Evolutionary conservation across 2,797 vertebrate species (phyloP).

Genomic region (Crax fasciolata): DNA sequence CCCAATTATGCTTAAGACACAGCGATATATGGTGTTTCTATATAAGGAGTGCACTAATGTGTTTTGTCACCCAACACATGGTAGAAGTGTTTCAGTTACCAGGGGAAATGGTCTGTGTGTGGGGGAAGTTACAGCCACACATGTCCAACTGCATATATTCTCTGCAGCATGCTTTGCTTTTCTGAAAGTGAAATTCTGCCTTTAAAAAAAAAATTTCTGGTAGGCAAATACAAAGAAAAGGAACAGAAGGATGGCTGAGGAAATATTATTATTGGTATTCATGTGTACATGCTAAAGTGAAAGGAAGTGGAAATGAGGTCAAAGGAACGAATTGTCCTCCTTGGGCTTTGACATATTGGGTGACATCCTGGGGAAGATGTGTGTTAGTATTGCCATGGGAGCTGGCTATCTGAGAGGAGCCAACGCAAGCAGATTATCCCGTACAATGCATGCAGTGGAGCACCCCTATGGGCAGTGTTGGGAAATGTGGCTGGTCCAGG

Average conservation of each 20-base stretch:
- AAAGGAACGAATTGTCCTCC: neutral
- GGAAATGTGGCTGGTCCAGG: neutral
- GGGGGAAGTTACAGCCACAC: neutral
- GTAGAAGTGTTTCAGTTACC: neutral
- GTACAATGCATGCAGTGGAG: neutral
- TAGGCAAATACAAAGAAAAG: neutral
- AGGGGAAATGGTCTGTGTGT: neutral
- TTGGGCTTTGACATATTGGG: neutral
- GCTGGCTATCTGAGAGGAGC: neutral
- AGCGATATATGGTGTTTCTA: neutral
- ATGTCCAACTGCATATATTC: neutral
- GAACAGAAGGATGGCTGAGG: neutral
- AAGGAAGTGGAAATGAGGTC: neutral
- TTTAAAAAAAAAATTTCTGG: neutral
- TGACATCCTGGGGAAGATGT: neutral
- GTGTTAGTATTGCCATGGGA: neutral
- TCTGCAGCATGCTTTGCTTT: neutral
- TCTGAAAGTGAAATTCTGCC: neutral
- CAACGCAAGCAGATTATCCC: neutral
- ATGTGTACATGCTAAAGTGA: neutral
- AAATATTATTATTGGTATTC: neutral
- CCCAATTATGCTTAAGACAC: neutral
- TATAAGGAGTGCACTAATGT: neutral
- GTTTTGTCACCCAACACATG: constrained; percentile 5
- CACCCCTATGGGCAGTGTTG: neutral